phyloP scores from a whole-genome alignment of 2,797 vertebrate species.

The Melanotaenia nigrans region DNA sequence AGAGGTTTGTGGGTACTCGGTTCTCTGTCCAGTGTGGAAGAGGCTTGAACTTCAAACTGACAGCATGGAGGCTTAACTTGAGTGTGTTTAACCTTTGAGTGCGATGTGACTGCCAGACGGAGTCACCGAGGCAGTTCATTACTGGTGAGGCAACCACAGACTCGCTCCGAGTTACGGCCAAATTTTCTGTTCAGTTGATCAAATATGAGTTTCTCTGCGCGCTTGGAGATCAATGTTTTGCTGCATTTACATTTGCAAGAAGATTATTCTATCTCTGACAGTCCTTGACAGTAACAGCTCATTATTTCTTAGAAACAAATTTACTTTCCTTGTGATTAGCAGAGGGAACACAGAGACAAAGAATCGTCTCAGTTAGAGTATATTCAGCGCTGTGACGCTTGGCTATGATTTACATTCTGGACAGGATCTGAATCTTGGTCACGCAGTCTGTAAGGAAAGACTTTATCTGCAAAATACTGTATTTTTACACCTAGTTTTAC shows the following conservation, averaged over 20 bases:
- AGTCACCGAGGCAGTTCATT: neutral
- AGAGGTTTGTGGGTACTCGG: conserved; percentile 9
- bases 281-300: conserved; percentile 1
- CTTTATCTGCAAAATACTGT: neutral
- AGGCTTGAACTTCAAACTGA: conserved; percentile 1
- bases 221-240: conserved; percentile 2
- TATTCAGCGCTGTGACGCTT: too few relatives aligned
- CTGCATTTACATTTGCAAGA: conserved; percentile 14
- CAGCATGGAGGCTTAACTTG: neutral
- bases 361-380: neutral
- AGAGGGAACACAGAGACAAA: neutral
- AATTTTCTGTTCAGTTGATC: neutral
- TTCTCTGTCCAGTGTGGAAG: neutral
- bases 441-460: too few relatives aligned
- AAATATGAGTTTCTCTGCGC: neutral
- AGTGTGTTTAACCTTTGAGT: neutral
- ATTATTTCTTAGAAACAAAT: conserved; percentile 1
- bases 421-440: too few relatives aligned
- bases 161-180: too few relatives aligned
- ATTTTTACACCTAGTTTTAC: neutral
- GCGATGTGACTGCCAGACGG: neutral
- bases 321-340: neutral
- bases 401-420: too few relatives aligned
- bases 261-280: neutral
- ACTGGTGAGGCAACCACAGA: neutral